Evolutionary conservation across 1,140 invertebrate species (phyloP), one percentile per base, ranked within the genome.

Genomic region (Trichonephila clavipes): DNA sequence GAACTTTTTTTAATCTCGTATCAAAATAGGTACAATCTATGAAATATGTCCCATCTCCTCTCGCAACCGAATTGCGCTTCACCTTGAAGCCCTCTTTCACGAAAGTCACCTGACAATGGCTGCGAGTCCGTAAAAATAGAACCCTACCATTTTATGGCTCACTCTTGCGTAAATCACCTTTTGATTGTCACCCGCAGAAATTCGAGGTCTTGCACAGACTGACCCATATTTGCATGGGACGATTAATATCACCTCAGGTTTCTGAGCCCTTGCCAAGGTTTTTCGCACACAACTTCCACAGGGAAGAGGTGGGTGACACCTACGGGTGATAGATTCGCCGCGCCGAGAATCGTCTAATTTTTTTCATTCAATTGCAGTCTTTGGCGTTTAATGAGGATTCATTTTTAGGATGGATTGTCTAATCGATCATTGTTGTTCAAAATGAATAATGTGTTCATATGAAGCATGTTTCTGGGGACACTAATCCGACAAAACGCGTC

Each of bases 191-290:
- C 61, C 21, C 72, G 4, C 24, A 18, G 28, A 59, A 88, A 40
- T 64, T n/a, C 59, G 62, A 88, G 86, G 86, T 88, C 86, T 12
- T 51, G 51, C 61, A 7, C 21, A 40, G 28, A 88, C 64, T 89
- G 88, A 89, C 88, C 88, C 88, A 89, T 40, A 89, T 89, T 89
- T 89, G 69, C 88, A 89, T 89, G 64, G 51, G 88, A 18, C 64
- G 66, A 89, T 89, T 89, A 89, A 89, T 89, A 66, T 64, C 86
- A 8, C 88, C 12, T 10, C 12, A 2, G 12, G 51, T 89, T 77
- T 19, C 88, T 89, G 88, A 89, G 8, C 66, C 4, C 24, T 62
- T 89, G 88, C 88, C 88, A 89, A 89, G 62, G n/a, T 44, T 89
- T 89, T 40, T 40, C 34, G 34, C 34, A 40, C 34, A 40, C 34